Evolutionary conservation across 1,140 invertebrate species (phyloP), one percentile per base, ranked within the genome.

Genomic region (Campoletis sonorensis): DNA sequence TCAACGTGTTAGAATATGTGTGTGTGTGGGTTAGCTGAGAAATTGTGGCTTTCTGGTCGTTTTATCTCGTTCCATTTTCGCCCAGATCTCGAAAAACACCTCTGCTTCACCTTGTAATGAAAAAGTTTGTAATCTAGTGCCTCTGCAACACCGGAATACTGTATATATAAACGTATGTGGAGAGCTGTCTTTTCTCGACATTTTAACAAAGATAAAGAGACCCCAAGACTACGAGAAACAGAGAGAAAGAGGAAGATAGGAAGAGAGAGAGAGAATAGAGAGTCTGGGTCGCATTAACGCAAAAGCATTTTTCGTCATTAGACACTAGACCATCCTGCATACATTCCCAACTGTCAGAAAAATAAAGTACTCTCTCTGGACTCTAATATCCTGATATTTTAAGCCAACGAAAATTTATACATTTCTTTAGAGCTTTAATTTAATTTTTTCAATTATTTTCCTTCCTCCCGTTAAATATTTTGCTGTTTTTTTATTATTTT

Each of bases 41-140:
- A 70, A 70, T 64, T 13, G 30, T 70, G 16, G 27, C 27, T 15
- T 30, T 30, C 67, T 33, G 67, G 67, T 26, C 21, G 5, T 70
- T 70, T 30, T 18, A 27, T 70, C 67, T n/a, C 23, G 61, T 26
- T 64, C 30, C 45, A 37, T 68, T 64, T 49, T 72, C 76, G 58
- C 76, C 78, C 49, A 67, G 23, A 0, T 81, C 61, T 70, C 67
- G 64, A 45, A 78, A 70, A 70, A 70, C 15, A 70, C 54, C 23
- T 33, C 61, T 37, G 23, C 80, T 70, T 49, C 58, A 26, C n/a
- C 67, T n/a, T 78, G 58, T 78, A 78, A 78, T 78, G 76, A 61
- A 78, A 78, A 78, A 78, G 76, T 78, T 78, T 64, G 76, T 78
- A 78, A 78, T 78, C 76, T 64, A 78, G 58, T 64, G 76, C 10